Conservation (phyloP, 2,888 invertebrate genomes). For the Himalopsyche japonica region DNA sequence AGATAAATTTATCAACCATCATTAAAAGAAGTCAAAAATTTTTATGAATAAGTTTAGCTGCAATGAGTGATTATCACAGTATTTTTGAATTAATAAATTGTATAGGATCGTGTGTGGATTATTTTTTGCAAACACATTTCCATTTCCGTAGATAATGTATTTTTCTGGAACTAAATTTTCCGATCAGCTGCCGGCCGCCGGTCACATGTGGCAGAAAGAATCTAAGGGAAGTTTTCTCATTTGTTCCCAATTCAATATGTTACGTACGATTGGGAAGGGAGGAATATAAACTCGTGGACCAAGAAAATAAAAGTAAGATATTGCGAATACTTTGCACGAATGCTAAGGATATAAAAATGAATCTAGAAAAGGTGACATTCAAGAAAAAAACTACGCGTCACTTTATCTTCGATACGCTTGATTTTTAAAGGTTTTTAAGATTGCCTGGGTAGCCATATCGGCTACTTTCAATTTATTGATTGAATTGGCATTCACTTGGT, state of each 20-base stretch:
- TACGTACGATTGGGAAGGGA: constrained; percentile 25
- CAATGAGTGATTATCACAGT: no score
- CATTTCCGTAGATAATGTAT: background rate
- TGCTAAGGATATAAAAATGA: constrained; percentile 13
- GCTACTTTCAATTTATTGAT: no score
- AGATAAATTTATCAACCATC: no score
- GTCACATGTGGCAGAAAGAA: constrained; percentile 22
- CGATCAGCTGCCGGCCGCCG: constrained; percentile 1
- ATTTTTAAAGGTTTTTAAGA: no score
- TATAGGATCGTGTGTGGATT: background rate
- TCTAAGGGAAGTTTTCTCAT: constrained; percentile 37
- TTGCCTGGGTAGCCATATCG: no score
- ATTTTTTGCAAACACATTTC: background rate
- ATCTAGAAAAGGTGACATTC: background rate
- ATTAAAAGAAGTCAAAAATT: no score
- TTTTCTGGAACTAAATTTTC: background rate
- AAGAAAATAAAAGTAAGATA: constrained; percentile 35
- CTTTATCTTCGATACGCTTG: background rate
- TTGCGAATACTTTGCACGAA: constrained; percentile 25
- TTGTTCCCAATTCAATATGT: constrained; percentile 39
- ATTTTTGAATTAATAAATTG: no score
- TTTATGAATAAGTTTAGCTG: no score
- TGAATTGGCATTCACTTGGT: no score
- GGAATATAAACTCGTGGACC: constrained; percentile 13
- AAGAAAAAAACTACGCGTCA: background rate